phyloP scores from a whole-genome alignment of 2,797 vertebrate genomes.

The Pipistrellus kuhlii region DNA sequence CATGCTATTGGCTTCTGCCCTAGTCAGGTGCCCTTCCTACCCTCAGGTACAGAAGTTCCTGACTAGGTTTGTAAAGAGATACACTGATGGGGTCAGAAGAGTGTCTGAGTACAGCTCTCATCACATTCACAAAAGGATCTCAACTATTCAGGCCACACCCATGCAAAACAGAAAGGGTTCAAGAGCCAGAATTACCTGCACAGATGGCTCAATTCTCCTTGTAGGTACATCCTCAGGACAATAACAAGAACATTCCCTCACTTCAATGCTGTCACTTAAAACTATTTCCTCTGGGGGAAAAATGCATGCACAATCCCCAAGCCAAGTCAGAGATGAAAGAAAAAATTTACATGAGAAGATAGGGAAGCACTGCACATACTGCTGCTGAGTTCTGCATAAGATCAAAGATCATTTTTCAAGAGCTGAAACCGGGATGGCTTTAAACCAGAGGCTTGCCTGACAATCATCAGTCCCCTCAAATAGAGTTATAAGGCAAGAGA shows the following conservation, averaged over 20 bases:
- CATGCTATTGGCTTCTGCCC: not conserved
- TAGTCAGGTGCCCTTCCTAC: not conserved
- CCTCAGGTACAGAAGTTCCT: not conserved
- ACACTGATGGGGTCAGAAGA: not conserved
- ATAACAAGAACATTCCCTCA: not conserved
- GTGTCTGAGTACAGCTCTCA: not conserved
- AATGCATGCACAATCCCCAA: not conserved
- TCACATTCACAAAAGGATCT: not conserved
- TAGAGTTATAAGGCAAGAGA: not conserved
- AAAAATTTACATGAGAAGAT: not conserved
- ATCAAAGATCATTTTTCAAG: slow-evolving; percentile 41
- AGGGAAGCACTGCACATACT: not conserved
- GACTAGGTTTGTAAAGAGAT: not conserved
- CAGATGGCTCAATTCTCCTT: not conserved
- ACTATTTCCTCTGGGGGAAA: not conserved
- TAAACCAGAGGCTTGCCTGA: not conserved
- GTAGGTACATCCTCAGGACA: not conserved
- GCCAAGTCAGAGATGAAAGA: not conserved
- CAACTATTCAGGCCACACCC: not conserved
- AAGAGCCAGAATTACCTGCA: not conserved
- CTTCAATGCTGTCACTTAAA: not conserved
- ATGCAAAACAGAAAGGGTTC: not conserved
- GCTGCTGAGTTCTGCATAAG: not conserved
- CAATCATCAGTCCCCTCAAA: not conserved
- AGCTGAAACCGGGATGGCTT: not conserved